These are phyloP conservation scores for Clupea harengus DNA, from an alignment of 2,113 vertebrate species.

Conservation along the genomic window DNA sequence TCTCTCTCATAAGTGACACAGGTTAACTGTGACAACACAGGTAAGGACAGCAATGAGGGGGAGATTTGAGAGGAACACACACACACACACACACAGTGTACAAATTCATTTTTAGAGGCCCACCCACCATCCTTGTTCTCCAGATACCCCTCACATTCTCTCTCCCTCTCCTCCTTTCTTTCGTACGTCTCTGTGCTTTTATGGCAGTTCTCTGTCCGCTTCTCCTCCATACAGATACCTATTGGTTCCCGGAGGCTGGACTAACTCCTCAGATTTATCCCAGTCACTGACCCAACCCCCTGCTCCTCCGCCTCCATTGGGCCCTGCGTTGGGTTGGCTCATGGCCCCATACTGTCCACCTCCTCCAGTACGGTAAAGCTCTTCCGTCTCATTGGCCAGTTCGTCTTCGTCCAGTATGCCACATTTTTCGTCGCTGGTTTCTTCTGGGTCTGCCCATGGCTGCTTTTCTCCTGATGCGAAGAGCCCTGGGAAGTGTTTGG, in stretches of 20 bases:
- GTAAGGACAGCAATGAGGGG: background rate
- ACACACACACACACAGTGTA: slow-evolving; percentile 45
- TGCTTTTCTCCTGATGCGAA: slow-evolving; percentile 98
- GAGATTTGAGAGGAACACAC: slow-evolving; percentile 2
- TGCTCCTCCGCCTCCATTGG: slow-evolving; percentile 61
- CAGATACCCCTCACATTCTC: background rate
- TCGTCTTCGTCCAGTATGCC: slow-evolving; percentile 96
- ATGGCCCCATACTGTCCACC: slow-evolving; percentile 91
- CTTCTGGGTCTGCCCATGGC: slow-evolving; percentile 92
- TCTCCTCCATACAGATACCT: slow-evolving; percentile 80
- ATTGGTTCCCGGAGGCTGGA: slow-evolving; percentile 86
- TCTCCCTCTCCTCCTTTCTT: slow-evolving; percentile 22
- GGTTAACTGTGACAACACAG: background rate
- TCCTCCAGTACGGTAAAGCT: slow-evolving; percentile 82
- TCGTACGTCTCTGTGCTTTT: slow-evolving; percentile 38
- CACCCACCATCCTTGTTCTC: background rate
- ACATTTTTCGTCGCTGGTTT: slow-evolving; percentile 97
- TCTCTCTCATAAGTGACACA: background rate
- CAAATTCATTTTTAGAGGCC: slow-evolving; percentile 5
- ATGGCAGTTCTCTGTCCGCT: slow-evolving; percentile 72
- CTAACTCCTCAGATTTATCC: slow-evolving; percentile 96
- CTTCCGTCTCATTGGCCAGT: slow-evolving; percentile 94
- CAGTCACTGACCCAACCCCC: slow-evolving; percentile 90
- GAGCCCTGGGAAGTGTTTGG: slow-evolving; percentile 68
- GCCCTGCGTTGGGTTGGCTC: slow-evolving; percentile 68